Evolutionary conservation across 92 coral and sea anemone species (phyloP).

Genomic region (Porites divaricata): DNA sequence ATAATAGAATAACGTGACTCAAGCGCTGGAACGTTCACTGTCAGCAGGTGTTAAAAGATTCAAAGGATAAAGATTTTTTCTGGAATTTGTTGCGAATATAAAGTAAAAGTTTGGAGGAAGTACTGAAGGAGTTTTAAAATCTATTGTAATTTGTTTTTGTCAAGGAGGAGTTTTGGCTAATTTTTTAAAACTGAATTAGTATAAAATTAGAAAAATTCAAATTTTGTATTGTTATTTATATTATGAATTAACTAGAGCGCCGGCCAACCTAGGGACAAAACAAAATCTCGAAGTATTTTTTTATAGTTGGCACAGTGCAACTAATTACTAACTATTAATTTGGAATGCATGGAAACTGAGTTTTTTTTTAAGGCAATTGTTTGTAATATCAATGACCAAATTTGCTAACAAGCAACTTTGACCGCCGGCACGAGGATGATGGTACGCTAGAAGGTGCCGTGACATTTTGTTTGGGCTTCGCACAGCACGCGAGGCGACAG

Average conservation of each 20-base stretch:
- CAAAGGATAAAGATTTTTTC: not conserved
- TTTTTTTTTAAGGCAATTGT: not conserved
- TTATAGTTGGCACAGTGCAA: not conserved
- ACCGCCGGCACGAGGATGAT: not conserved
- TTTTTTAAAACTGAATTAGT: not conserved
- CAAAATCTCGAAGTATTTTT: not conserved
- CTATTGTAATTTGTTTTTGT: not conserved
- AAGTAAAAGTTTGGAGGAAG: not conserved
- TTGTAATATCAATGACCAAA: not conserved
- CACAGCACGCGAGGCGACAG: constrained; percentile 16
- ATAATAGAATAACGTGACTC: not conserved
- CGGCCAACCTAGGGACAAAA: too few relatives aligned
- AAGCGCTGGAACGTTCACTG: not conserved
- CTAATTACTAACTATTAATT: not conserved
- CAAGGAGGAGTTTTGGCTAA: not conserved
- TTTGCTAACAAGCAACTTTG: not conserved
- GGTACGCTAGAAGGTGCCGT: not conserved
- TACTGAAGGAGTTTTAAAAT: not conserved
- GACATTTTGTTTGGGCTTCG: constrained; percentile 1
- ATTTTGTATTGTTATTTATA: not conserved
- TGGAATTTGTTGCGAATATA: not conserved
- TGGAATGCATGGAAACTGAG: not conserved
- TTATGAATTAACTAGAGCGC: not conserved
- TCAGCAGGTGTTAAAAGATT: not conserved
- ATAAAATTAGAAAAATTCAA: not conserved